Evolutionary conservation across 92 coral and sea anemone genomes (phyloP).

Genomic region (Palythoa grandis): DNA sequence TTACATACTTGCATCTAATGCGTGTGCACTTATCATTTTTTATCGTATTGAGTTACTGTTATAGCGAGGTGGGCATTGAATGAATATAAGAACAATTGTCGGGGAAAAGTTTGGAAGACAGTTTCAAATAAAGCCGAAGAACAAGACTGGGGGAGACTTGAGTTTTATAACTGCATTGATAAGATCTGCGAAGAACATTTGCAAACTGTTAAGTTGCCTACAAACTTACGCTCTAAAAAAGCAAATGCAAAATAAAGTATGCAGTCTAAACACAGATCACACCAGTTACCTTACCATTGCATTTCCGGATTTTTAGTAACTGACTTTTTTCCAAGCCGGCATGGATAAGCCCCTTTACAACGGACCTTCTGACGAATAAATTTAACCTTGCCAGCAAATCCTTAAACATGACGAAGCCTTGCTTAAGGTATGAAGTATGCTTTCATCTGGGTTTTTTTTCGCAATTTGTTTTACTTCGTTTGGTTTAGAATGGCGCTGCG

Average conservation of each 20-base stretch:
- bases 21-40: not conserved
- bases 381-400: not conserved
- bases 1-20: not conserved
- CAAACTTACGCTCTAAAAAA: not conserved
- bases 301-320: slow-evolving; percentile 14
- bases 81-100: not conserved
- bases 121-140: not conserved
- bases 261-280: not conserved
- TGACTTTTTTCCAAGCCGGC: slow-evolving; percentile 29
- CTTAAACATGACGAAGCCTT: slow-evolving; percentile 13
- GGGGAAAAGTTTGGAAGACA: not conserved
- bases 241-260: not conserved
- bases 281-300: slow-evolving; percentile 31
- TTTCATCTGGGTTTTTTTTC: not conserved
- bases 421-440: not conserved
- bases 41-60: not conserved
- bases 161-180: not conserved
- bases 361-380: slow-evolving; percentile 15
- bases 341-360: slow-evolving; percentile 18
- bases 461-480: not conserved
- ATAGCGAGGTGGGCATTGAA: not conserved
- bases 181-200: not conserved
- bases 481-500: slow-evolving; percentile 35
- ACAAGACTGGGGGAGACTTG: not conserved
- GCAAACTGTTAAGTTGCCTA: not conserved